Evolutionary conservation across 2,888 invertebrate genomes (phyloP).

Genomic region (Chymomyza caudatula): DNA sequence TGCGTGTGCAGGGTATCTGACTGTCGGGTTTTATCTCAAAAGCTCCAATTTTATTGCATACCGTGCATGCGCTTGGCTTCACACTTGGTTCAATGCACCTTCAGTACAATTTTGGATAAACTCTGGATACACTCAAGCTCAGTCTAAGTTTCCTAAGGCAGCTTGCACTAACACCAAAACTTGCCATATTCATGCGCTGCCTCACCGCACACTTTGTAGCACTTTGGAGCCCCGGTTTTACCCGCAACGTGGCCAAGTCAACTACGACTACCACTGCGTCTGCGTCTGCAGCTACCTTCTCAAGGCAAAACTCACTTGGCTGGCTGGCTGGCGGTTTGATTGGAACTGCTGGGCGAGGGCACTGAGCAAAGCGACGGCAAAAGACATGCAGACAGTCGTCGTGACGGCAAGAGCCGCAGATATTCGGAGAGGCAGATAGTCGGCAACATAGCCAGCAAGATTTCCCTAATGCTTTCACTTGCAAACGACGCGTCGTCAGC

Average conservation of each 20-base stretch:
- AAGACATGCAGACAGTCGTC: background rate
- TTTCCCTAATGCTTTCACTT: conserved; percentile 68
- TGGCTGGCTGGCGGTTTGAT: background rate
- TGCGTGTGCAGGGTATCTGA: background rate
- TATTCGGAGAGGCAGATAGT: background rate
- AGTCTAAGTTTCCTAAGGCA: background rate
- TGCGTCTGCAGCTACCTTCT: conserved; percentile 22
- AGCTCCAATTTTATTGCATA: background rate
- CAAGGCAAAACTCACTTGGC: conserved; percentile 16
- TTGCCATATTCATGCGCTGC: too few species aligned
- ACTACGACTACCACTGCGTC: conserved; percentile 10
- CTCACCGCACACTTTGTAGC: too few species aligned
- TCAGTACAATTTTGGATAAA: background rate
- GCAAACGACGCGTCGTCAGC: conserved; percentile 27
- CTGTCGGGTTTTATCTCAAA: background rate
- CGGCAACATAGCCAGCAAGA: conserved; percentile 27
- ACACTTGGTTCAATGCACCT: background rate
- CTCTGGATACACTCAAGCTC: background rate
- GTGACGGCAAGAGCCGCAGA: background rate
- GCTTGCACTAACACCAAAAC: too few species aligned
- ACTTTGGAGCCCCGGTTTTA: background rate
- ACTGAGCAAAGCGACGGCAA: background rate
- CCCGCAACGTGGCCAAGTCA: conserved; percentile 12
- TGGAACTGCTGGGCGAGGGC: background rate
- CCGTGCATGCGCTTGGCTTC: too few species aligned